Percentiles rank a stretch among this genome's conserved stretches.
Conservation (phyloP, 2,888 invertebrate species). For the Phorcus lineatus region DNA sequence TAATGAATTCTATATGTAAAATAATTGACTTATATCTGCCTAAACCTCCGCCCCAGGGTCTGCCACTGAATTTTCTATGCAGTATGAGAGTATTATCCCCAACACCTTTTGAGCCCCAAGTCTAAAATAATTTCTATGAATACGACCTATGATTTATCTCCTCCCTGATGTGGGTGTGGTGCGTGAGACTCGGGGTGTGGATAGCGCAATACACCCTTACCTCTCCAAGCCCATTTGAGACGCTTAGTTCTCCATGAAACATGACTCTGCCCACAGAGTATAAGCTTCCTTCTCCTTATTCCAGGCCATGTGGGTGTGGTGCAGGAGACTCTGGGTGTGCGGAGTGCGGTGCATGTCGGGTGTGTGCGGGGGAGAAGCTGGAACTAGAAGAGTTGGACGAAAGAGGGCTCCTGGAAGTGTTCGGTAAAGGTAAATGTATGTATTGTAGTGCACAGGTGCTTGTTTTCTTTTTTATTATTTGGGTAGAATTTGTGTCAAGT, state of each 20-base stretch:
- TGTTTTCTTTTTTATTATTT: conserved; percentile 32
- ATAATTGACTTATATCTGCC: no score
- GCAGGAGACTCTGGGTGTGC: conserved; percentile 95
- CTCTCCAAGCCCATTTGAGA: background rate
- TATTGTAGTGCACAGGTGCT: conserved; percentile 44
- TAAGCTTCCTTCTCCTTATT: conserved; percentile 33
- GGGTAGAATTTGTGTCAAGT: background rate
- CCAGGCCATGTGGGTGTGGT: conserved; percentile 94
- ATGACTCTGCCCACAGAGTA: background rate
- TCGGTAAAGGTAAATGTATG: conserved; percentile 58
- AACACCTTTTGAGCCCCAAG: no score
- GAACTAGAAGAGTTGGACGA: conserved; percentile 67
- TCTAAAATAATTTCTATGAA: no score
- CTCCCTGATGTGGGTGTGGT: no score
- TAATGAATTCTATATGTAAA: no score
- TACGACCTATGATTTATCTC: no score
- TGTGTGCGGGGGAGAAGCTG: conserved; percentile 83
- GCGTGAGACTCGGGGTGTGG: no score
- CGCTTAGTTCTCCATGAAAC: background rate
- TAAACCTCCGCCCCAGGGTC: no score
- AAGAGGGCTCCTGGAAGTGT: conserved; percentile 57
- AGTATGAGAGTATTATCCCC: no score
- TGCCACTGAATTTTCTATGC: no score
- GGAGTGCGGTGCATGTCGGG: conserved; percentile 92
- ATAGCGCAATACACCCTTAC: no score